Conservation (phyloP, 2,113 vertebrate species). For the Protomyctophum bolini region DNA sequence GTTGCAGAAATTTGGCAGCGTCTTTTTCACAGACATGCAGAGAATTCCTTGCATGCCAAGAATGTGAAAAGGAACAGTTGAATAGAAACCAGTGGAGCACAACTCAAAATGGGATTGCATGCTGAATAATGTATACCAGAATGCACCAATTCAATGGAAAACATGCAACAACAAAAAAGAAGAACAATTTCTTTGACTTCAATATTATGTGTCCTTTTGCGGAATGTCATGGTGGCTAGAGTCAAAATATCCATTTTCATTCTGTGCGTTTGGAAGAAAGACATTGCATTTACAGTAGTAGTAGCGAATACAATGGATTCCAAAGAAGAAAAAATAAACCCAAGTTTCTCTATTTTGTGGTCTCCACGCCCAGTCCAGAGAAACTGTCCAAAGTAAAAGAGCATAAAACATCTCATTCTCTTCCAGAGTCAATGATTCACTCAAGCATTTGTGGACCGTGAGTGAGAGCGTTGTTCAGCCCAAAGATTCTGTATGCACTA, state of each 20-base stretch:
- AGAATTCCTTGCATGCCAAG: conserved; percentile 46
- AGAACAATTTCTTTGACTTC: conserved; percentile 6
- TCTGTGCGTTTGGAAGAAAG: conserved; percentile 14
- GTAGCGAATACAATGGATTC: not conserved
- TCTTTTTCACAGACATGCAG: conserved; percentile 32
- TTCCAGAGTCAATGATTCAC: conserved; percentile 29
- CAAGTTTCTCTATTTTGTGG: conserved; percentile 18
- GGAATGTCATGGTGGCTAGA: not conserved
- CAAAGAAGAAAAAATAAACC: conserved; percentile 29
- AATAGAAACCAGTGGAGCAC: conserved; percentile 28
- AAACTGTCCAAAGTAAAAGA: conserved; percentile 21
- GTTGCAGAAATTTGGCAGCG: conserved; percentile 1
- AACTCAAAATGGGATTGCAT: conserved; percentile 42
- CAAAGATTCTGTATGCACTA: not conserved
- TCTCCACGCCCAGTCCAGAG: conserved; percentile 8
- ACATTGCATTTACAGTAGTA: not conserved
- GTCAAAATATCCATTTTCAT: conserved; percentile 21
- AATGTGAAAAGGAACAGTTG: conserved; percentile 15
- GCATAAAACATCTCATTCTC: conserved; percentile 16
- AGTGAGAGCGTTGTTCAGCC: conserved; percentile 4
- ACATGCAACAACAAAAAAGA: conserved; percentile 9
- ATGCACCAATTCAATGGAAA: conserved; percentile 22
- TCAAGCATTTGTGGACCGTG: conserved; percentile 56
- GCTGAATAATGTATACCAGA: conserved; percentile 26
- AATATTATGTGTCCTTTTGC: not conserved